A percentile compares a stretch with the other conserved stretches of the same genome.
These are phyloP conservation scores for Napeogenes inachia DNA, from an alignment of 2,888 invertebrate genomes.

Conservation along the genomic window DNA sequence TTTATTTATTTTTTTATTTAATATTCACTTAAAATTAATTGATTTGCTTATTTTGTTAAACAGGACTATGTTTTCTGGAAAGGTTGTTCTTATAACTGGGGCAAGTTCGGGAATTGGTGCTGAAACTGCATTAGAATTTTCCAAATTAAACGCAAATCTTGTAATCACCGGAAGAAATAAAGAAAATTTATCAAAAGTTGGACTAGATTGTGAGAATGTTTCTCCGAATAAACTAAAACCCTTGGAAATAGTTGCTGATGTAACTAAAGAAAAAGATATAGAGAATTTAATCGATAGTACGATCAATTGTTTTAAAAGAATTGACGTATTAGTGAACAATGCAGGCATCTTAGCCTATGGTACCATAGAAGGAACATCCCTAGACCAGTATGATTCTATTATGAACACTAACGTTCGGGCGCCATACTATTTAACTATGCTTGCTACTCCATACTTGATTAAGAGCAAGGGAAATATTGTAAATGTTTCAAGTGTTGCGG, in stretches of 20 bases:
- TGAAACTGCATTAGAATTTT: constrained; percentile 79
- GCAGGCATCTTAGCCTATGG: constrained; percentile 87
- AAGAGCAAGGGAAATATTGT: constrained; percentile 90
- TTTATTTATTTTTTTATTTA: too few species aligned
- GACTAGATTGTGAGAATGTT: constrained; percentile 65
- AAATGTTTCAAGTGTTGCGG: constrained; percentile 95
- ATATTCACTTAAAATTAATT: too few species aligned
- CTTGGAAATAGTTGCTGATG: constrained; percentile 75
- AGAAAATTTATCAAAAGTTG: constrained; percentile 79
- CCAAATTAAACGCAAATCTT: constrained; percentile 77
- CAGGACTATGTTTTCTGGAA: constrained; percentile 60
- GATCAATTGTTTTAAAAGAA: constrained; percentile 78
- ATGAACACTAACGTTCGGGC: constrained; percentile 89
- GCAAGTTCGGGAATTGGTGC: constrained; percentile 84
- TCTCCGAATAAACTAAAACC: constrained; percentile 53
- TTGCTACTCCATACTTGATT: constrained; percentile 89
- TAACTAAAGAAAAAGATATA: constrained; percentile 80
- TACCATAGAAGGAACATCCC: constrained; percentile 84
- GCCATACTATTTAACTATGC: constrained; percentile 85
- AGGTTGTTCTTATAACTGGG: constrained; percentile 78
- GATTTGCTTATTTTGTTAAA: constrained; percentile 16
- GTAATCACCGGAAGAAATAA: constrained; percentile 81
- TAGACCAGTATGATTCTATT: constrained; percentile 88
- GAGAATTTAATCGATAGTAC: constrained; percentile 80
- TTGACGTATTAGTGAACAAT: constrained; percentile 88